These are phyloP conservation scores for Eristalinus aeneus DNA, from an alignment of 2,888 invertebrate genomes.

Conservation along the genomic window DNA sequence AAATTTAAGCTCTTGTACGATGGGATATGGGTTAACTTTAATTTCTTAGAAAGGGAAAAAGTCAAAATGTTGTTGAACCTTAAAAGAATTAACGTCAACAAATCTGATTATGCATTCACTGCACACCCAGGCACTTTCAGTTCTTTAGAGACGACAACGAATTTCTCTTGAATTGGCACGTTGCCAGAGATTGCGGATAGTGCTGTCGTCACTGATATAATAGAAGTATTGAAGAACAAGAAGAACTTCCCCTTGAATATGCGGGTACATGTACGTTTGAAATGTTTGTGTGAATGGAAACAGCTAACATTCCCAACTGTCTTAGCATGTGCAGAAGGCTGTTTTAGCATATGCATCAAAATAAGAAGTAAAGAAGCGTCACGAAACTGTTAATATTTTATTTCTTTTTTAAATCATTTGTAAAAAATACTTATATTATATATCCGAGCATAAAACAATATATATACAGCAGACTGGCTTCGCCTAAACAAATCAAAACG, in stretches of 20 bases:
- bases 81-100: not conserved
- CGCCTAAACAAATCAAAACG: no score
- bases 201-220: not conserved
- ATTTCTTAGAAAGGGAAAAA: not conserved
- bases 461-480: no score
- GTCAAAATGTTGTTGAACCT: constrained; percentile 28
- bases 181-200: not conserved
- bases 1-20: not conserved
- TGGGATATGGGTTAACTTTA: not conserved
- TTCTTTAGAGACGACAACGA: constrained; percentile 17
- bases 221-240: not conserved
- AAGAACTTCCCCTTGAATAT: not conserved
- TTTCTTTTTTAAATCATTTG: no score
- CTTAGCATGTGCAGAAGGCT: not conserved
- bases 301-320: not conserved
- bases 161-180: constrained; percentile 45
- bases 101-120: constrained; percentile 5
- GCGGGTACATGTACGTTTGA: not conserved
- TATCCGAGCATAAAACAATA: no score
- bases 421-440: no score
- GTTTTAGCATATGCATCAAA: no score
- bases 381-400: no score
- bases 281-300: not conserved
- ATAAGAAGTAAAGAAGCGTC: no score
- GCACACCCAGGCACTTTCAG: constrained; percentile 4